Evolutionary conservation across 2,888 invertebrate genomes (phyloP).

Genomic region (Thymelicus lineola): DNA sequence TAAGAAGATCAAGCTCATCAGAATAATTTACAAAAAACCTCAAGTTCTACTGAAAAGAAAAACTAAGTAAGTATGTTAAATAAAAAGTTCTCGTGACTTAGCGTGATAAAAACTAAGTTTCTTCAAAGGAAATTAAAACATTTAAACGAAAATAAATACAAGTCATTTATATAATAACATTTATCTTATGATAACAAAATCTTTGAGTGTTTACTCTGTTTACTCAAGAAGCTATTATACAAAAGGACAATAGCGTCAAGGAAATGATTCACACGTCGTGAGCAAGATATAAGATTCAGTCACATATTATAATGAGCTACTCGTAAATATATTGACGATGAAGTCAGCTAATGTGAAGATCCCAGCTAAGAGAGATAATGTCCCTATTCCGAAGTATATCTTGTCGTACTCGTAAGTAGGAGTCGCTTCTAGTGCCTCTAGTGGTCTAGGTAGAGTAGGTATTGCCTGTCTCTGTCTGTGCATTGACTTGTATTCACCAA

Average conservation of each 20-base stretch:
- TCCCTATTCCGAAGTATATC: constrained; percentile 54
- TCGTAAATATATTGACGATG: constrained; percentile 38
- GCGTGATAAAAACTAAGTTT: too few species aligned
- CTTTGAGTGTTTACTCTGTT: too few species aligned
- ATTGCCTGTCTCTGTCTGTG: constrained; percentile 31
- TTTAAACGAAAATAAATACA: too few species aligned
- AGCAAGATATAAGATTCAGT: neutral
- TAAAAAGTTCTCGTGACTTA: too few species aligned
- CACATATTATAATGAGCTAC: constrained; percentile 6
- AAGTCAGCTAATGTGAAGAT: constrained; percentile 52
- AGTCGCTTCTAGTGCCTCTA: neutral
- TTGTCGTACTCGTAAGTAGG: constrained; percentile 44
- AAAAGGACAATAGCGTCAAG: neutral
- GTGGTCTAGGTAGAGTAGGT: constrained; percentile 4
- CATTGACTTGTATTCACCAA: constrained; percentile 43
- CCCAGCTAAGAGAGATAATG: constrained; percentile 50
- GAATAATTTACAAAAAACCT: too few species aligned
- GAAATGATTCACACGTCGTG: constrained; percentile 20
- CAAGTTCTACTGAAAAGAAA: too few species aligned
- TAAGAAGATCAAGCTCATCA: too few species aligned
- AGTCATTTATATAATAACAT: too few species aligned
- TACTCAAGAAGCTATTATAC: neutral
- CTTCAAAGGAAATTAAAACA: too few species aligned
- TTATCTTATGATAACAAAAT: too few species aligned
- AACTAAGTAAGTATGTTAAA: too few species aligned